Evolutionary conservation across 1,140 invertebrate genomes (phyloP), one percentile per base, ranked within the genome.

Genomic region (Pomacea maculata): DNA sequence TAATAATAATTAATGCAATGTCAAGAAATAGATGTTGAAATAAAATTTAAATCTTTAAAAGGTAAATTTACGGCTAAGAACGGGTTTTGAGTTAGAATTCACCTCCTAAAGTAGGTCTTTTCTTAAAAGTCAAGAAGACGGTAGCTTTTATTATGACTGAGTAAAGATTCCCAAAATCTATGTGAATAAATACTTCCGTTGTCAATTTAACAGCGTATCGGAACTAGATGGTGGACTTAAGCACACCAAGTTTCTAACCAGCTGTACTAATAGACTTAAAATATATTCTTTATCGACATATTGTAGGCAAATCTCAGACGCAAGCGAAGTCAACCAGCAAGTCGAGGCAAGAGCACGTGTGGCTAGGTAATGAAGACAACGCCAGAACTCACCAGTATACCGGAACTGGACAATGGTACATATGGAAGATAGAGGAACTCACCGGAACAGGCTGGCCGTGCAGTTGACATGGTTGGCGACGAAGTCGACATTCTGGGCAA

Each of bases 401-500:
- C 34, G 34, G 34, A 45, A 45, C 34, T 45, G 25, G 25, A 25
- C 25, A 25, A 25, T 25, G 25, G 25, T 45, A 45, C 34, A 25
- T 25, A 25, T 45, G 34, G 34, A 45, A 45, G 34, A 34, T n/a
- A 19, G 54, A 0, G 19, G 15, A 21, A 83, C 86, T 84, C 80
- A 87, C 86, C 65, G 83, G 81, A n/a, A 83, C 75, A 11, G 82
- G 82, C 68, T 86, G 83, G 19, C 83, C 83, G 67, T 85, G 54
- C 57, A 86, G 79, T n/a, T 71, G 77, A 74, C 87, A 87, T 77
- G 83, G 83, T 71, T 74, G 67, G 55, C 82, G 76, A 55, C 75
- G 72, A 12, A 76, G 75, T 10, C 81, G 82, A 85, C 86, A 87
- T 55, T 78, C 79, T 29, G 85, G 86, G 83, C 87, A 88, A 76